A percentile compares a stretch with the other conserved stretches of the same genome.
phyloP scores from a whole-genome alignment of 2,797 vertebrate genomes.

The Huso huso region DNA sequence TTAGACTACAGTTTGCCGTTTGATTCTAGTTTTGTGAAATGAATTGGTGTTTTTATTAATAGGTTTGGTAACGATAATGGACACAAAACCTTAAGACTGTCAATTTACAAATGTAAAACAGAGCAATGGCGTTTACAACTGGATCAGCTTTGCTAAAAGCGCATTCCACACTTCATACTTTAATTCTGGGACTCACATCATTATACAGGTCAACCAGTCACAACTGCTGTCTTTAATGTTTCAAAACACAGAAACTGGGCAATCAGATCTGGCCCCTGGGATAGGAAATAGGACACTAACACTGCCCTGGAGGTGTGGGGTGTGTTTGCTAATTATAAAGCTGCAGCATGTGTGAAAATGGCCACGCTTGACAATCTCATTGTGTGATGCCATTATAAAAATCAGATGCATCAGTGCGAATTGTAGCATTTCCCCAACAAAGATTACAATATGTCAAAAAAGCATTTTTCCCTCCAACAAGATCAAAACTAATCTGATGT shows the following conservation, averaged over 20 bases:
- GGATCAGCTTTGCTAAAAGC: too few species aligned
- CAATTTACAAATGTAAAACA: too few species aligned
- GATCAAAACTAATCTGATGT: neutral
- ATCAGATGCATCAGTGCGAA: constrained; percentile 4
- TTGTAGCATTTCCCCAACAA: too few species aligned
- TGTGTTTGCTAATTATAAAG: neutral
- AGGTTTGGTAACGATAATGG: too few species aligned
- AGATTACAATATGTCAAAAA: neutral
- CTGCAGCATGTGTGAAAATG: neutral
- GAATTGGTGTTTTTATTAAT: too few species aligned
- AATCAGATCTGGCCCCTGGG: constrained; percentile 19
- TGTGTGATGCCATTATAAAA: constrained; percentile 21
- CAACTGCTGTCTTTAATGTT: constrained; percentile 21
- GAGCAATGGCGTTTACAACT: too few species aligned
- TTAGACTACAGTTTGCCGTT: too few species aligned
- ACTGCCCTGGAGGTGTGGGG: constrained; percentile 1
- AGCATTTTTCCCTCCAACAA: neutral
- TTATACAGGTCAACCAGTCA: too few species aligned
- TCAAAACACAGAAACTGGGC: constrained; percentile 27
- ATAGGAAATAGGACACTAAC: constrained; percentile 15
- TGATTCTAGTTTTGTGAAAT: too few species aligned
- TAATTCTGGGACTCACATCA: too few species aligned
- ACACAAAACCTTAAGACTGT: too few species aligned
- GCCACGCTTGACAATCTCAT: constrained; percentile 36
- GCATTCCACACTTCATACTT: too few species aligned